Evolutionary conservation across 2,888 invertebrate species (phyloP), one percentile per base, ranked within the genome.

Genomic region (Calliphora vomitoria): DNA sequence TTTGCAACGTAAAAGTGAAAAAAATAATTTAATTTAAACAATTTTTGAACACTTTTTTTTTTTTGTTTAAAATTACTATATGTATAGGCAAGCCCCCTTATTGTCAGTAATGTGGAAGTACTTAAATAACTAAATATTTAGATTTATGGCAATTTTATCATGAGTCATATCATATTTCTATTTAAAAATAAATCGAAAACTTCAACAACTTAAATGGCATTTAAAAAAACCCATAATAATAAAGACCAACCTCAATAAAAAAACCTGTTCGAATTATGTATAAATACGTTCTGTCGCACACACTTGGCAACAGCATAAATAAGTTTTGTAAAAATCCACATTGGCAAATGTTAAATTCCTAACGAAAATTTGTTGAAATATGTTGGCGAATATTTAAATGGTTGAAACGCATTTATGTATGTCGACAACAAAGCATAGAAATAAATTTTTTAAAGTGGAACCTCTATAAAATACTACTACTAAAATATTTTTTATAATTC

Each of bases 11-110:
- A 31, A 64, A 20, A 20, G 60, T 20, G 1, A 50, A 71, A 44
- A 55, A 72, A 53, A 18, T 18, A 66, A 78, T 38, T 47, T 20
- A 47, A 69, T 55, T 31, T 62, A 55, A 55, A 55, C 44, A 18
- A 53, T 53, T 53, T 2, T 55, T 55, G 0, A 55, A 20, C 1
- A 20, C n/a, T n/a, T n/a, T 15, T 62, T 62, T 8, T 20, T 18
- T 8, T 58, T 75, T 11, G 35, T 18, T 64, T 64, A 11, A 25
- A 44, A 38, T 50, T 47, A 11, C n/a, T 1, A 15, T 31, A 31
- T 44, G 4, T 62, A 62, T 3, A 50, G 68, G 58, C 82, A 62
- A 76, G 76, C 82, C 82, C 68, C 82, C 50, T 83, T 31, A 15
- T 64, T 47, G 18, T n/a, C 58, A 3, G 13, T 60, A 58, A 79